phyloP scores from a whole-genome alignment of 2,888 invertebrate species.

The Pheosia gnoma region DNA sequence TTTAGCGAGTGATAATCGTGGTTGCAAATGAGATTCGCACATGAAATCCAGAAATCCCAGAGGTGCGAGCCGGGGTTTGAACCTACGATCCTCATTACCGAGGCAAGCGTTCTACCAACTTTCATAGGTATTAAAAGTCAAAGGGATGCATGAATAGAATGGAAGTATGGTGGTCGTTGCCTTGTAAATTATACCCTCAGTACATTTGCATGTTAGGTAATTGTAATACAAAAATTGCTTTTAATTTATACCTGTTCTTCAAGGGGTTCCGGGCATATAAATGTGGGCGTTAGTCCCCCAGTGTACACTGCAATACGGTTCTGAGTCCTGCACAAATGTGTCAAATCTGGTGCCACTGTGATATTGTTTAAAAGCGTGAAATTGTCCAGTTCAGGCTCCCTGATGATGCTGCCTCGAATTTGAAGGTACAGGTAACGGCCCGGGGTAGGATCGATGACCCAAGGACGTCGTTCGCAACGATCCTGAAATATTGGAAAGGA shows the following conservation, averaged over 20 bases:
- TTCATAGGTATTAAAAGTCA: no score
- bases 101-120: no score
- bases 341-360: constrained; percentile 82
- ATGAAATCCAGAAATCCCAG: no score
- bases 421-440: constrained; percentile 92
- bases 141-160: no score
- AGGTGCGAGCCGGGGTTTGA: no score
- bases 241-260: constrained; percentile 50
- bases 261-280: constrained; percentile 84
- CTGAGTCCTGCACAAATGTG: constrained; percentile 87
- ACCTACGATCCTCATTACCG: no score
- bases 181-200: no score
- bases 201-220: no score
- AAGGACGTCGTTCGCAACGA: constrained; percentile 91
- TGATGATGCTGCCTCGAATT: constrained; percentile 86
- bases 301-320: constrained; percentile 92
- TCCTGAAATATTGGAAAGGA: constrained; percentile 79
- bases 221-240: no score
- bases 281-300: constrained; percentile 85
- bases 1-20: no score
- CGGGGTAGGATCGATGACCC: constrained; percentile 90
- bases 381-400: constrained; percentile 77
- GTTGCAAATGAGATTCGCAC: no score
- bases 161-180: no score
- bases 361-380: constrained; percentile 82